These are phyloP conservation scores for Lordiphosa mommai DNA, from an alignment of 1,140 invertebrate species.

Conservation along the genomic window DNA sequence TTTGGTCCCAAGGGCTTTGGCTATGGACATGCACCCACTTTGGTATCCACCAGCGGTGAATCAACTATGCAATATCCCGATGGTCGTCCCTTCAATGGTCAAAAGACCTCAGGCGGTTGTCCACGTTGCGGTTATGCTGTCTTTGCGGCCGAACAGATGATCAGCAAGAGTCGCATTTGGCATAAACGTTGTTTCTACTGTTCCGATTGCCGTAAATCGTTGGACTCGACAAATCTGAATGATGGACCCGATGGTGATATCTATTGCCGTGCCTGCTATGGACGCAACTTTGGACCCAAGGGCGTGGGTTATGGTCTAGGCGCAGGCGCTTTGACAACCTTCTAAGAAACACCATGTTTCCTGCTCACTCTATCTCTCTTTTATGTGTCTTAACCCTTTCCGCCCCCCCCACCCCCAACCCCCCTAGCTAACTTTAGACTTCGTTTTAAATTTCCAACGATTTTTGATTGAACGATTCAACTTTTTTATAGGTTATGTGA, in stretches of 20 bases:
- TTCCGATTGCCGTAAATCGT: slow-evolving; percentile 93
- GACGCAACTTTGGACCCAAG: slow-evolving; percentile 94
- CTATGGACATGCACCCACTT: slow-evolving; percentile 91
- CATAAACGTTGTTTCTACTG: slow-evolving; percentile 98
- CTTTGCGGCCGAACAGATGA: slow-evolving; percentile 96
- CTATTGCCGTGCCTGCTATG: slow-evolving; percentile 96
- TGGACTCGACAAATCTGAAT: slow-evolving; percentile 94
- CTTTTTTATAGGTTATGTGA: slow-evolving; percentile 71
- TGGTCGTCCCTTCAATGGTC: slow-evolving; percentile 81
- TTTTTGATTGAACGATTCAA: slow-evolving; percentile 68
- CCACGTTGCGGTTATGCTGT: slow-evolving; percentile 92
- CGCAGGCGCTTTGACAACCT: slow-evolving; percentile 92
- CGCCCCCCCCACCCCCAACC: slow-evolving; percentile 9
- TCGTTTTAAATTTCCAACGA: slow-evolving; percentile 66
- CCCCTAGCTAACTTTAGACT: slow-evolving; percentile 64
- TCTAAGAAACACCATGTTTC: slow-evolving; percentile 81
- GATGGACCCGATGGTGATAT: slow-evolving; percentile 96
- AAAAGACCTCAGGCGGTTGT: slow-evolving; percentile 84
- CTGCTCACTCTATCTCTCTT: slow-evolving; percentile 11
- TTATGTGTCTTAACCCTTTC: slow-evolving; percentile 45
- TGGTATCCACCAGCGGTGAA: slow-evolving; percentile 88
- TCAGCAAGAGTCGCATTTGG: slow-evolving; percentile 95
- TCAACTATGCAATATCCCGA: slow-evolving; percentile 84
- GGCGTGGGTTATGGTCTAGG: slow-evolving; percentile 95
- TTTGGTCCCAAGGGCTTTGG: slow-evolving; percentile 95